phyloP scores from a whole-genome alignment of 2,888 invertebrate genomes.

The Emmelina monodactyla region DNA sequence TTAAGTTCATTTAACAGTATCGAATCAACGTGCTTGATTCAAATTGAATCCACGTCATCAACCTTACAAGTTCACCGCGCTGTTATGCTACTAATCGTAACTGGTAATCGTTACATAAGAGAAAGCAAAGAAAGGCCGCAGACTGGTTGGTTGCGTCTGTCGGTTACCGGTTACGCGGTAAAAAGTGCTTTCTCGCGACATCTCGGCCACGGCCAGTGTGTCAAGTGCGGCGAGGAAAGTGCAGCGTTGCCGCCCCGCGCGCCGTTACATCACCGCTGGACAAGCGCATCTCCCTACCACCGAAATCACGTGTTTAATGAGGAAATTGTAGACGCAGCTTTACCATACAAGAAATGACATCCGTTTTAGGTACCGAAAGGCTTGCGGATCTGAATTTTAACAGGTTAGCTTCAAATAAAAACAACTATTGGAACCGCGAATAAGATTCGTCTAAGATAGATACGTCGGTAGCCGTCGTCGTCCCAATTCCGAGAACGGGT shows the following conservation, averaged over 20 bases:
- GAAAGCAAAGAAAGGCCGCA: constrained; percentile 60
- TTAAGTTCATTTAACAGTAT: constrained; percentile 4
- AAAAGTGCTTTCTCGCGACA: constrained; percentile 63
- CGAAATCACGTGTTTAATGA: no score
- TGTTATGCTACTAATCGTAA: constrained; percentile 52
- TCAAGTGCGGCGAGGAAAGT: constrained; percentile 64
- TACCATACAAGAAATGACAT: no score
- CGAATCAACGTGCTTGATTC: constrained; percentile 12
- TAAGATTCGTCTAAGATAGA: constrained; percentile 23
- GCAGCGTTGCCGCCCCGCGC: constrained; percentile 49
- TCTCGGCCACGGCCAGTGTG: constrained; percentile 65
- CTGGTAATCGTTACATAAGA: constrained; percentile 52
- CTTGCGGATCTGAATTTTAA: no score
- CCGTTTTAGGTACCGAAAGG: no score
- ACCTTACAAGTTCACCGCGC: constrained; percentile 48
- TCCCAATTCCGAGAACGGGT: constrained; percentile 49
- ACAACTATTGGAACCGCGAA: no score
- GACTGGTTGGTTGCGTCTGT: constrained; percentile 38
- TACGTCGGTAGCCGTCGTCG: constrained; percentile 20
- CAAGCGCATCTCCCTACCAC: no score
- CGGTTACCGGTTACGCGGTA: constrained; percentile 54
- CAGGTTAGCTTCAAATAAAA: no score
- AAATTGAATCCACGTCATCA: constrained; percentile 26
- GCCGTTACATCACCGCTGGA: constrained; percentile 57
- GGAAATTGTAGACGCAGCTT: no score